These are phyloP conservation scores for Cylloceria caligata DNA, from an alignment of 2,888 invertebrate species.

Conservation along the genomic window DNA sequence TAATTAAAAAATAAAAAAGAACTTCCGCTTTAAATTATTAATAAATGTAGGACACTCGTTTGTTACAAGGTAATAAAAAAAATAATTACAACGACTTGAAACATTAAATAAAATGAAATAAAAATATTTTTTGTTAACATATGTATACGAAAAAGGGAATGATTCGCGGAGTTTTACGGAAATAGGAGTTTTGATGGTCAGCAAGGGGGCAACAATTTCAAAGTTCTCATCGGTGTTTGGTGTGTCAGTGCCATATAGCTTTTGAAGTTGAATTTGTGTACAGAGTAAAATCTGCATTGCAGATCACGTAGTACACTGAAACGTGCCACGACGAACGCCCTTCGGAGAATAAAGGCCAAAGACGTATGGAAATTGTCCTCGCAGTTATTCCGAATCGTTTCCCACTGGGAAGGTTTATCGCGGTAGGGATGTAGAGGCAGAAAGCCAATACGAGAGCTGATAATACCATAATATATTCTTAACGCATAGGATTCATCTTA, in stretches of 20 bases:
- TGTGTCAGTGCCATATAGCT: constrained; percentile 17
- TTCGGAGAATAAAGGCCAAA: constrained; percentile 79
- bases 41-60: too few species aligned
- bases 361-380: constrained; percentile 81
- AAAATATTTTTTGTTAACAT: neutral
- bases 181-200: neutral
- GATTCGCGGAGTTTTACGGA: too few species aligned
- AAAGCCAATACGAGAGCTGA: constrained; percentile 66
- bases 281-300: constrained; percentile 81
- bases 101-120: neutral
- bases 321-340: constrained; percentile 73
- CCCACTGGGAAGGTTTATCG: constrained; percentile 76
- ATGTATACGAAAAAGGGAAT: neutral
- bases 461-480: constrained; percentile 76
- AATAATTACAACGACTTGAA: too few species aligned
- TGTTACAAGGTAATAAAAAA: too few species aligned
- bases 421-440: constrained; percentile 71
- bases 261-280: constrained; percentile 24
- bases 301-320: constrained; percentile 79
- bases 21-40: too few species aligned
- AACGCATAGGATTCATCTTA: constrained; percentile 71
- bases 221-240: constrained; percentile 20
- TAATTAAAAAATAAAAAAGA: too few species aligned
- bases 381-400: constrained; percentile 83
- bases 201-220: constrained; percentile 10